phyloP scores from a whole-genome alignment of 2,888 invertebrate species.

The Eulithis prunata region DNA sequence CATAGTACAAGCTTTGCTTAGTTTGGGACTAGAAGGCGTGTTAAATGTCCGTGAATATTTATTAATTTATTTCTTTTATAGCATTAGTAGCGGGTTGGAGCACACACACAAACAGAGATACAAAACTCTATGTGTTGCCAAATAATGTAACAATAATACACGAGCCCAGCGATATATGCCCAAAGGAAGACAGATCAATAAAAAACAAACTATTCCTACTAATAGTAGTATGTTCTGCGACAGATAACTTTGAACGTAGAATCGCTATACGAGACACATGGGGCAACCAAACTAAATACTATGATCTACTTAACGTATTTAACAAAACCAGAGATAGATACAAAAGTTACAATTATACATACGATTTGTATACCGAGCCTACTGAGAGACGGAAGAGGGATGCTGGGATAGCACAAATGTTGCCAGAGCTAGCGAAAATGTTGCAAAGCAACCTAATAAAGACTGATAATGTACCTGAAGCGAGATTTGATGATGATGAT shows the following conservation, averaged over 20 bases:
- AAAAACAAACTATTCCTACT: constrained; percentile 84
- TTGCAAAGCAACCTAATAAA: constrained; percentile 54
- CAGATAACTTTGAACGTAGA: constrained; percentile 87
- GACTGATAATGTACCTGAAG: constrained; percentile 57
- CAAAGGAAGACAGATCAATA: constrained; percentile 43
- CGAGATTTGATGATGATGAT: constrained; percentile 67
- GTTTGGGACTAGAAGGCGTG: no score
- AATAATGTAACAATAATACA: constrained; percentile 87
- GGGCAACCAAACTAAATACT: constrained; percentile 82
- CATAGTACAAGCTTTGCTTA: no score
- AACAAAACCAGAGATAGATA: constrained; percentile 60
- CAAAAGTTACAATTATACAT: constrained; percentile 68
- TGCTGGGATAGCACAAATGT: constrained; percentile 58
- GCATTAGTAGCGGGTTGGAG: constrained; percentile 88
- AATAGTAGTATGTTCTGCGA: constrained; percentile 90
- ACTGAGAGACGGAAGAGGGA: constrained; percentile 57
- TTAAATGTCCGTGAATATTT: neutral
- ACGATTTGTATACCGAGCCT: constrained; percentile 58
- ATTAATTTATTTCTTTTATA: constrained; percentile 46
- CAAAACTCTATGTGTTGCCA: constrained; percentile 88
- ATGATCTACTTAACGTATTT: constrained; percentile 57
- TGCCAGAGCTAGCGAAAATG: constrained; percentile 64
- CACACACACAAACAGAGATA: constrained; percentile 89
- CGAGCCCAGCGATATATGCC: constrained; percentile 84
- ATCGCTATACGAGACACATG: constrained; percentile 89